Base-by-base conservation (phyloP, 1,140 invertebrate species). In the Saccostrea cuccullata region DNA sequence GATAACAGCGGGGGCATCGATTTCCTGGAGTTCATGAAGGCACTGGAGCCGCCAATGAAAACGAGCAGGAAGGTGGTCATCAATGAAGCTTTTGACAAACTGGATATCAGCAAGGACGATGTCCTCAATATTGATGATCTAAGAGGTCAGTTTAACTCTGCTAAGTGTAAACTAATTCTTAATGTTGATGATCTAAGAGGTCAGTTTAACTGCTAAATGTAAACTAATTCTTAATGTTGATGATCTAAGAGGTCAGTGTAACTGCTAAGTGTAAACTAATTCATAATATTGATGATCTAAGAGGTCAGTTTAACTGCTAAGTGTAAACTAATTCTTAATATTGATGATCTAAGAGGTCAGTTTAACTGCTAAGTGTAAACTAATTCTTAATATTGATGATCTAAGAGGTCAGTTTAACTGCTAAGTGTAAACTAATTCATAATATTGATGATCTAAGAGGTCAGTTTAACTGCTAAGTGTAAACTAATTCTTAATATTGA, bases 361-460 rank as follows among this genome's bases (percentile, higher is more conserved):
- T 77, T 77, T 36, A 67, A 8, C 47, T 47, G 47, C 47, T 8
- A 47, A 47, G 5, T 47, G 47, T n/a, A n/a, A n/a, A n/a, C n/a
- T n/a, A n/a, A n/a, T n/a, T n/a, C 97, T 98, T 36, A 98, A 97
- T 0, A 94, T 98, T 2, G 97, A 97, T 20, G 98, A 99, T 95
- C 95, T 99, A 2, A 96, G 96, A 88, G 96, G 96, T 30, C 87
- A 36, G 70, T 77, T 77, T 36, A 67, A 8, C 47, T 47, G 47
- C 47, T 8, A 47, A 47, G 5, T 47, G 47, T n/a, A n/a, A n/a
- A n/a, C n/a, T n/a, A n/a, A n/a, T n/a, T n/a, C n/a, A n/a, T n/a
- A 98, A 97, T 0, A 94, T 98, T 2, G 97, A 97, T 20, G 98
- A 99, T 95, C 95, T 99, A 2, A 96, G 96, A 88, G 96, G 96